Percentiles rank a stretch among this genome's conserved stretches.
Conservation (phyloP, 2,113 vertebrate species). For the Sorex araneus region DNA sequence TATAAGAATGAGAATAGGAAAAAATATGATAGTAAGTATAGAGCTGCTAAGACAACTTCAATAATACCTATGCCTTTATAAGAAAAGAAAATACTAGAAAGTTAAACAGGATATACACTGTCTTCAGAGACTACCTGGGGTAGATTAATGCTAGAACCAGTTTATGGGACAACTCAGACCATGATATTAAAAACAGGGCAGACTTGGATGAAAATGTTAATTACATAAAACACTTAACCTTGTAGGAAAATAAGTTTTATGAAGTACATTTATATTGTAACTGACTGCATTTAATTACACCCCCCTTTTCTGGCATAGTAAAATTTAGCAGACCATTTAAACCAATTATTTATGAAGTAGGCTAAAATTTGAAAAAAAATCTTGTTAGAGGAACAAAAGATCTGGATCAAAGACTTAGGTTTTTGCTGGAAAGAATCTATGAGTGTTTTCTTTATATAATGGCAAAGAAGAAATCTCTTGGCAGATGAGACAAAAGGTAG, state of each 20-base stretch:
- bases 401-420: background rate
- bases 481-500: background rate
- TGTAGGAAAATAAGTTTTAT: conserved; percentile 43
- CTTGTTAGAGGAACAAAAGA: too few relatives aligned
- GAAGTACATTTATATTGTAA: background rate
- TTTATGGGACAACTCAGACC: background rate
- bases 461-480: conserved; percentile 50
- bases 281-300: background rate
- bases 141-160: background rate
- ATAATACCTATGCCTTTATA: background rate
- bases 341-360: background rate
- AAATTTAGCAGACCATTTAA: conserved; percentile 47
- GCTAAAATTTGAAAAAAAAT: conserved; percentile 28
- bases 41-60: conserved; percentile 6
- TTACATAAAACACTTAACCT: conserved; percentile 21
- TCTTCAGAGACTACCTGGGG: conserved; percentile 6
- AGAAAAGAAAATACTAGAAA: conserved; percentile 15
- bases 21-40: background rate
- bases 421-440: background rate
- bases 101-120: conserved; percentile 10
- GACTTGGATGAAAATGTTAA: background rate
- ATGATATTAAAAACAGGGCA: background rate
- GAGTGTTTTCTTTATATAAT: background rate
- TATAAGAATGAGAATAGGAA: background rate
- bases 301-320: background rate